Percentiles rank a stretch among this genome's conserved stretches.
Conservation (phyloP, 2,113 vertebrate genomes). For the Sinocyclocheilus rhinocerous region DNA sequence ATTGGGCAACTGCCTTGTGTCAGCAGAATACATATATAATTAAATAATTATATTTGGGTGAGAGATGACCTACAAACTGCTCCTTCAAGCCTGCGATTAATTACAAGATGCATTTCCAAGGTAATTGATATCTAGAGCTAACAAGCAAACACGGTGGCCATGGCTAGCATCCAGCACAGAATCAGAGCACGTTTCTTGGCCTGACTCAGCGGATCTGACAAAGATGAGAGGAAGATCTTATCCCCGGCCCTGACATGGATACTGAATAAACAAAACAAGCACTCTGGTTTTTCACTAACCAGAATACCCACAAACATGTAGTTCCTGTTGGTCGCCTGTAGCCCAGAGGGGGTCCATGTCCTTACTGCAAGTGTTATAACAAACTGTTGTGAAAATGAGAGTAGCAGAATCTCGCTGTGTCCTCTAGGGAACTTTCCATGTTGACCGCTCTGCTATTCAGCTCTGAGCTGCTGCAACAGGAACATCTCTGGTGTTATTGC, state of each 20-base stretch:
- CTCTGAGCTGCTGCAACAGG: slow-evolving; percentile 1
- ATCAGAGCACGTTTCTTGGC: slow-evolving; percentile 10
- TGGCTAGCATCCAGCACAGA: not conserved
- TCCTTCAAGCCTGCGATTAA: slow-evolving; percentile 24
- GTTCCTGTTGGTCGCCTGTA: slow-evolving; percentile 17
- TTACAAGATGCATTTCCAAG: slow-evolving; percentile 41
- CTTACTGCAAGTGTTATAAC: not conserved
- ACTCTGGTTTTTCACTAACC: slow-evolving; percentile 16
- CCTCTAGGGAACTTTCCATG: slow-evolving; percentile 31
- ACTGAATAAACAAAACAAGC: not conserved
- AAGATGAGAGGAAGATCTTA: not conserved
- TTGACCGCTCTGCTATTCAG: not conserved
- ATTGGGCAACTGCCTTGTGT: not conserved
- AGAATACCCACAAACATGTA: slow-evolving; percentile 27
- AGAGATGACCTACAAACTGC: slow-evolving; percentile 1
- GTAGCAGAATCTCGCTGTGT: slow-evolving; percentile 34
- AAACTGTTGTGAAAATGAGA: slow-evolving; percentile 23
- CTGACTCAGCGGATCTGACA: not conserved
- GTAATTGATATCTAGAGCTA: slow-evolving; percentile 16
- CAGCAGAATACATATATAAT: not conserved
- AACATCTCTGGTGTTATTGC: slow-evolving; percentile 23
- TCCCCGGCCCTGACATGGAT: not conserved
- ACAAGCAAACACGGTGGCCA: slow-evolving; percentile 31
- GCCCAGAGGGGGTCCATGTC: slow-evolving; percentile 13
- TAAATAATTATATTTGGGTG: not conserved